Base-by-base conservation (phyloP, 2,113 vertebrate species). In the Nerophis ophidion region DNA sequence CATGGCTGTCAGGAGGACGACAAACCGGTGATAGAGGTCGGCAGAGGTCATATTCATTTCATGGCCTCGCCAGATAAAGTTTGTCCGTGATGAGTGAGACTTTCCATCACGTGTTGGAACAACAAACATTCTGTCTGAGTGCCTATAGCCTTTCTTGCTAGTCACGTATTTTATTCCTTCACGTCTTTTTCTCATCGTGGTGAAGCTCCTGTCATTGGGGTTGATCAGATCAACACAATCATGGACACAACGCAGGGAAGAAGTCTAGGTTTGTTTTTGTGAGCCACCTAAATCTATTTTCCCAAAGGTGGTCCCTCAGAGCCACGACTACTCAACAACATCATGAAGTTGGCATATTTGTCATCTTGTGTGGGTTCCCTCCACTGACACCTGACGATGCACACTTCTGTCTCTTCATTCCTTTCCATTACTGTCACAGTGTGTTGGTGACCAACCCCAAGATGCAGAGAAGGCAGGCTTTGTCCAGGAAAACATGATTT, bases 1-100 rank as follows among this genome's bases (percentile, higher is more conserved):
- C 74, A 69, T 71, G 72, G 52, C 87, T 88, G 77, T 49, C 36
- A 44, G 47, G 51, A 53, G 15, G 9, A 61, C 17, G 10, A 56
- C 33, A 63, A 5, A 48, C 35, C 65, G 15, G 49, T 48, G 17
- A 57, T 40, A 44, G 46, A 49, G 50, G 55, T 56, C 55, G 59
- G 13, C 47, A 6, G 10, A 42, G 54, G 54, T 42, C 34, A 56
- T 5, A 59, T 12, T 59, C 15, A 36, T 58, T 34, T 33, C 48
- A 26, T 48, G 33, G 3, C 36, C n/a, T 13, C 36, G 9, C 12
- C 35, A 19, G 19, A 35, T 36, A 47, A 10, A 51, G 45, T 4
- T 48, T 44, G 53, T 50, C 12, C 50, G 50, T 49, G 33, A 35
- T 54, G 52, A 48, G 33, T 35, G 13, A 53, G 33, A 35, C 33